Evolutionary conservation across 2,797 vertebrate genomes (phyloP).

Genomic region (Molossus alvarezi): DNA sequence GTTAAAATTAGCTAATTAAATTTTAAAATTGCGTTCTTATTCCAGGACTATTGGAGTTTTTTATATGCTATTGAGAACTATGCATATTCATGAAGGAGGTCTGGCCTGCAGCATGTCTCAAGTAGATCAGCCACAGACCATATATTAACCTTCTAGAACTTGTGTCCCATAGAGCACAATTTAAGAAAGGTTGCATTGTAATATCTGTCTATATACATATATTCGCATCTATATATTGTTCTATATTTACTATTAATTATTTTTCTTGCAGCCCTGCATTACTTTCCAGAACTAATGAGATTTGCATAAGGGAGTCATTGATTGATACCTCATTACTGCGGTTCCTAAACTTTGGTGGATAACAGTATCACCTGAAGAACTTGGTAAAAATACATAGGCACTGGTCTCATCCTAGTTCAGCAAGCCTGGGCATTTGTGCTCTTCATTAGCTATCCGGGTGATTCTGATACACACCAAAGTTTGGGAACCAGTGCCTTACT

Average conservation of each 20-base stretch:
- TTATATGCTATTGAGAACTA: conserved; percentile 42
- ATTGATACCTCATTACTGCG: neutral
- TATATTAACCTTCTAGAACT: conserved; percentile 25
- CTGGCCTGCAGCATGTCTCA: conserved; percentile 31
- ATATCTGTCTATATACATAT: neutral
- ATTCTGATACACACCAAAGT: neutral
- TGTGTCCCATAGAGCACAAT: neutral
- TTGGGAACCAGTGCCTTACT: neutral
- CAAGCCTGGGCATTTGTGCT: neutral
- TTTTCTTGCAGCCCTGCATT: neutral
- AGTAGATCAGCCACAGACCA: neutral
- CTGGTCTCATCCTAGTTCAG: neutral
- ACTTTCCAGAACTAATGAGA: conserved; percentile 36
- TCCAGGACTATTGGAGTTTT: conserved; percentile 46
- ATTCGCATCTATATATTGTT: neutral
- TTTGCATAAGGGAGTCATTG: neutral
- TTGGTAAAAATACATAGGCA: neutral
- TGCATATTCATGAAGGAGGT: conserved; percentile 57
- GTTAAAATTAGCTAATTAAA: neutral
- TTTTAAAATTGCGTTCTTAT: conserved; percentile 8
- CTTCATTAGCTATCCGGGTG: neutral
- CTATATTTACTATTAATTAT: neutral
- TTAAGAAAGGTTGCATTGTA: neutral
- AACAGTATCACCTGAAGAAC: neutral
- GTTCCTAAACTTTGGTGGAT: neutral